Evolutionary conservation across 2,113 vertebrate species (phyloP), one percentile per base, ranked within the genome.

Genomic region (Gallinago media): DNA sequence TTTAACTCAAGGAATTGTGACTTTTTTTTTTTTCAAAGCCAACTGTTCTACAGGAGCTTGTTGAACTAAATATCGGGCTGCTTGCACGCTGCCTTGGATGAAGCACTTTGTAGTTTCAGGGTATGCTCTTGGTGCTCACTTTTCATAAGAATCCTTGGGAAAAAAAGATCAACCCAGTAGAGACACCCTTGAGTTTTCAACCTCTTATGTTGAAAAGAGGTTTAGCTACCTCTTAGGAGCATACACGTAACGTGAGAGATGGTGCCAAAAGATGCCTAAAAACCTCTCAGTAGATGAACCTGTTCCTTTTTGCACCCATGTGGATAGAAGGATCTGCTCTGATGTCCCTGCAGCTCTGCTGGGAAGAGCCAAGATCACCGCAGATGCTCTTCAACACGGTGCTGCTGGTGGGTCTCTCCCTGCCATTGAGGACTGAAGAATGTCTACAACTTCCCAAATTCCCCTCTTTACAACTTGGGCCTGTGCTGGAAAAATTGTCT

Each of bases 111-210:
- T 32, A 7, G 23, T 47, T 52, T n/a, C 14, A 55, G 67, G 38
- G 21, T n/a, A 9, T 7, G 31, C 25, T 59, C 22, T 74, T 63
- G 1, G 2, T 20, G 2, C 44, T 36, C 0, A 0, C 2, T 55
- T 49, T 71, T n/a, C 14, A 5, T 19, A 31, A 32, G n/a, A 34
- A 23, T 20, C 13, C 22, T 36, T 52, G 36, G 27, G 44, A 8
- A 44, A 19, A 19, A 76, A 76, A 85, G 75, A 40, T 19, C 78
- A 32, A 1, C 15, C 56, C 14, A n/a, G 4, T 22, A 47, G 50
- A 71, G 27, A n/a, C 8, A 8, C 25, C 8, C 25, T 70, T 58
- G 63, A 46, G 36, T 80, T 65, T 78, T 40, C 66, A 55, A 16
- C 17, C 26, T 52, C 50, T 52, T 27, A 27, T 15, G 50, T 27